Evolutionary conservation across 2,113 vertebrate genomes (phyloP).

Genomic region (Erpornis zantholeuca): DNA sequence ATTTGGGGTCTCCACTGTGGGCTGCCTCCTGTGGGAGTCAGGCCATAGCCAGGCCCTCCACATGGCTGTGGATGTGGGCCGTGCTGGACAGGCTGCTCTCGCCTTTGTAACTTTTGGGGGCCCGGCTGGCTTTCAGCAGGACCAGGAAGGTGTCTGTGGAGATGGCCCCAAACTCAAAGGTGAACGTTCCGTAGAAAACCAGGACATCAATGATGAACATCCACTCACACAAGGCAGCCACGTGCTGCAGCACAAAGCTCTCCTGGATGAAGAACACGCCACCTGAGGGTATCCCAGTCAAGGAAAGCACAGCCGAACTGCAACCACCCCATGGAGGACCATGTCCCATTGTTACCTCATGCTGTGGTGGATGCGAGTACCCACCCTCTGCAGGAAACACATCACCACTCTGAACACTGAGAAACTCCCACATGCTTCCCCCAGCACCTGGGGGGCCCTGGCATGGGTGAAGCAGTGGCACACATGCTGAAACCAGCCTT

Average conservation of each 20-base stretch:
- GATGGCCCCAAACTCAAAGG: conserved; percentile 82
- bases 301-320: conserved; percentile 52
- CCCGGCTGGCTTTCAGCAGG: conserved; percentile 70
- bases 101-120: conserved; percentile 60
- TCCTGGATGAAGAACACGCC: conserved; percentile 87
- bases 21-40: not conserved
- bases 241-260: conserved; percentile 82
- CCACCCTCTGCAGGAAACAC: not conserved
- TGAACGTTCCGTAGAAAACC: conserved; percentile 86
- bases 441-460: not conserved
- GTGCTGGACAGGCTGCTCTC: conserved; percentile 25
- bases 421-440: not conserved
- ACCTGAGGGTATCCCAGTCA: conserved; percentile 74
- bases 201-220: conserved; percentile 86
- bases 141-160: conserved; percentile 84
- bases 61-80: not conserved
- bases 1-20: not conserved
- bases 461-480: rapidly evolving
- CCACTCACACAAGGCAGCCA: conserved; percentile 88
- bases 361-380: rapidly evolving
- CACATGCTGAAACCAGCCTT: not conserved
- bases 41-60: conserved; percentile 60
- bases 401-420: not conserved
- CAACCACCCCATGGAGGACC: not conserved
- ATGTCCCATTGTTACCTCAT: too few species aligned